phyloP scores from a whole-genome alignment of 2,797 vertebrate species.

The Tokudaia muenninki region DNA sequence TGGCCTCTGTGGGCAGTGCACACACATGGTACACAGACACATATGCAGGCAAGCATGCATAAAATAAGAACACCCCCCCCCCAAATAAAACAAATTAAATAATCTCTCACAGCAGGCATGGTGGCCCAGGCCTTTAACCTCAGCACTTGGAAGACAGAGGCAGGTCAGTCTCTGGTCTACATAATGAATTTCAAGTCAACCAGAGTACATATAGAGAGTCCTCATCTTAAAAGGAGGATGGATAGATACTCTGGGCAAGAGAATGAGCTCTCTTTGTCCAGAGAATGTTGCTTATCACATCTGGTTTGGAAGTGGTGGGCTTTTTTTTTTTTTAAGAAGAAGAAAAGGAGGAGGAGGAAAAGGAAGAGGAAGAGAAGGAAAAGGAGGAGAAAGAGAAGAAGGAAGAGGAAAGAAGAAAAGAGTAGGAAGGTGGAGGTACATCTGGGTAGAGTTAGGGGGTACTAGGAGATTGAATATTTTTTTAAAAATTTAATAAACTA shows the following conservation, averaged over 20 bases:
- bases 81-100: background rate
- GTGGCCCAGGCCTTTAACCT: background rate
- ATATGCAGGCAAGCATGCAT: background rate
- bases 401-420: too few species aligned
- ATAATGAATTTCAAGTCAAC: too few species aligned
- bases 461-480: background rate
- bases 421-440: background rate
- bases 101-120: background rate
- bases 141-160: background rate
- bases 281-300: background rate
- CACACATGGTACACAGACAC: background rate
- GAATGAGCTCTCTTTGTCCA: background rate
- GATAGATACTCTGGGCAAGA: background rate
- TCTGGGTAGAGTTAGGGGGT: background rate
- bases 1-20: background rate
- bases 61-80: background rate
- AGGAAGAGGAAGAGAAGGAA: background rate
- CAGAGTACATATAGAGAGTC: background rate
- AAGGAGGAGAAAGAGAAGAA: background rate
- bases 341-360: background rate
- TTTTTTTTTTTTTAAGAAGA: background rate
- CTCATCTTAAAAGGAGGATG: background rate
- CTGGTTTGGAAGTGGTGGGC: background rate
- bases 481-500: background rate
- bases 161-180: background rate